Conservation (phyloP, 2,888 invertebrate genomes). For the Aphidoletes aphidimyza region DNA sequence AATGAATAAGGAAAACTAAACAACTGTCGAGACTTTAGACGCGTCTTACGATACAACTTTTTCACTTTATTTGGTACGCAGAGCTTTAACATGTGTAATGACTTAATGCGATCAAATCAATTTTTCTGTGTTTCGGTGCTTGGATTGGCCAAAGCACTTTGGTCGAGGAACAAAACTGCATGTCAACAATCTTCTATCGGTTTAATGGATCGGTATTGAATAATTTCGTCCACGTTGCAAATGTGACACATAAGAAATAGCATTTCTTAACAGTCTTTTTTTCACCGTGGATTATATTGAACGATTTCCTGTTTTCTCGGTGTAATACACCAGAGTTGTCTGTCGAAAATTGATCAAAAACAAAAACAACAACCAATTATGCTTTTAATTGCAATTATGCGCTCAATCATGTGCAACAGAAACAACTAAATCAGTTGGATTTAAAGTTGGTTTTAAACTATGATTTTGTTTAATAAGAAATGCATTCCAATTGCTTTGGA, state of each 20-base stretch:
- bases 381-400: no score
- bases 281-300: background rate
- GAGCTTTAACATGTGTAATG: slow-evolving; percentile 4
- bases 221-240: background rate
- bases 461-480: no score
- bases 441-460: no score
- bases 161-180: background rate
- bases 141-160: no score
- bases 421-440: no score
- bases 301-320: slow-evolving; percentile 6
- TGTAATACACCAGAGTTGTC: background rate
- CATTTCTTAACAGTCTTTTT: background rate
- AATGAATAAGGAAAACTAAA: no score
- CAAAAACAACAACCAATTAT: no score
- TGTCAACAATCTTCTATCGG: background rate
- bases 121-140: slow-evolving; percentile 35
- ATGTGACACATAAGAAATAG: background rate
- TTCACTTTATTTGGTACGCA: background rate
- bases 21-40: background rate
- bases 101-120: slow-evolving; percentile 51
- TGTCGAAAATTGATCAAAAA: background rate
- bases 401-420: no score
- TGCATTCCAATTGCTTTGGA: no score
- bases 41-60: no score
- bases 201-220: background rate